Evolutionary conservation across 2,797 vertebrate species (phyloP), one percentile per base, ranked within the genome.

Genomic region (Schizothorax lantsangensis): DNA sequence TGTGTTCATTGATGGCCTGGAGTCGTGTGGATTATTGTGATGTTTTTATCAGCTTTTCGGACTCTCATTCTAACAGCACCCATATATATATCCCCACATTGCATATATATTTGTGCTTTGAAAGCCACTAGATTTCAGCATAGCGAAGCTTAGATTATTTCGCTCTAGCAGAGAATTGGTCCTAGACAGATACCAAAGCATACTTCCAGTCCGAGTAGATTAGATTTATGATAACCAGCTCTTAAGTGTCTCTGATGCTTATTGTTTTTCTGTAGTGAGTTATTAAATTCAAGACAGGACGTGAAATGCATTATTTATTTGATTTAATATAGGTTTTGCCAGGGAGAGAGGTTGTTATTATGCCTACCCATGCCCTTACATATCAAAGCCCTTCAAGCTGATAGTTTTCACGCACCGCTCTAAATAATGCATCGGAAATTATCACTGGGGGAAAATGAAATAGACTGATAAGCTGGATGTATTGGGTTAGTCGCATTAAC

Each of bases 271-370:
- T 84, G 54, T 72, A 83, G 64, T 19, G n/a, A 72, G 49, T 69
- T 47, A 77, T 72, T 71, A 4, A 72, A 64, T 36, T 68, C 14
- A 71, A 71, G 49, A 79, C 47, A 43, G 38, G 66, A 66, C n/a
- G 23, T 72, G 26, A n/a, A 83, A 79, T 62, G 49, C 40, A 64
- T 85, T 84, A 79, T 73, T 84, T 74, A 69, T 80, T 83, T 72
- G 54, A 79, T 66, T 83, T 43, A 66, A 83, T 45, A 64, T 38
- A 36, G 36, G 40, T 69, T 68, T 59, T 68, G 21, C 69, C 23
- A 73, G 45, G 23, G 47, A 45, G 30, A n/a, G 54, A 52, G 57
- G 40, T 17, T 81, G 54, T 52, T 85, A 79, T 30, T 74, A 84
- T 80, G 64, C 84, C 78, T 78, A 69, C 17, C 64, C 75, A 59